A percentile compares a stretch with the other conserved stretches of the same genome.
Evolutionary conservation across 2,113 vertebrate species (phyloP).

Genomic region (Acrocephalus arundinaceus): DNA sequence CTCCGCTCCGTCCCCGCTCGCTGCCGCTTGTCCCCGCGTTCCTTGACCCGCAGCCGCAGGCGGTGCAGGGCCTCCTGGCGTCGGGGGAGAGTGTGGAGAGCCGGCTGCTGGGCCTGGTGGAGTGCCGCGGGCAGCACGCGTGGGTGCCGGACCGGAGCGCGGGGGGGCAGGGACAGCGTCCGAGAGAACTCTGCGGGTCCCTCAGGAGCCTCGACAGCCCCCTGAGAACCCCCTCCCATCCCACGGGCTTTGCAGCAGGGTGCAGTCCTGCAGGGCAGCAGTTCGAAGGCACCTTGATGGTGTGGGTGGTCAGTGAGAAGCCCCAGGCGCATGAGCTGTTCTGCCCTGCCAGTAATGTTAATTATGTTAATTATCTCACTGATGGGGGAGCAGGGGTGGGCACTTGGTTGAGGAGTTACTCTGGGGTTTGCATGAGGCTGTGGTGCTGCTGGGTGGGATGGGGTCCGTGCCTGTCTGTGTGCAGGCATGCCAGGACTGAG

Average conservation of each 20-base stretch:
- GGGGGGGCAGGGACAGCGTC: neutral
- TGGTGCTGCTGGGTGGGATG: neutral
- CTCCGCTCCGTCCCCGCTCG: neutral
- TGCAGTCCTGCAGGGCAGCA: accelerated
- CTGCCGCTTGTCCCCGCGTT: neutral
- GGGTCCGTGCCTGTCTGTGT: neutral
- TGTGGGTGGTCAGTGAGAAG: accelerated
- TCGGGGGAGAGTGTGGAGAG: conserved; percentile 77
- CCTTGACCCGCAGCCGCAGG: conserved; percentile 75
- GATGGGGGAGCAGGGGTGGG: neutral
- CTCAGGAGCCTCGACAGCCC: accelerated
- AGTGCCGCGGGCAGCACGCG: conserved; percentile 73
- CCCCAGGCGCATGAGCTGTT: neutral
- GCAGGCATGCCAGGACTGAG: neutral
- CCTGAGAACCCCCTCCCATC: accelerated
- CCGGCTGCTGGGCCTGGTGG: conserved; percentile 88
- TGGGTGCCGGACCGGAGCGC: conserved; percentile 48
- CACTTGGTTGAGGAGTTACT: accelerated
- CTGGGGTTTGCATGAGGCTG: neutral
- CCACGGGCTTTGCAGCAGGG: accelerated
- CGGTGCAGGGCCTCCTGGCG: conserved; percentile 81
- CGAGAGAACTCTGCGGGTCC: neutral
- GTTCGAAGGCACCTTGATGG: neutral
- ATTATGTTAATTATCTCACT: accelerated
- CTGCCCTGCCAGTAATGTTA: neutral